These are phyloP conservation scores for Leptoteleia sp. DNA, from an alignment of 1,140 invertebrate species.

Conservation along the genomic window DNA sequence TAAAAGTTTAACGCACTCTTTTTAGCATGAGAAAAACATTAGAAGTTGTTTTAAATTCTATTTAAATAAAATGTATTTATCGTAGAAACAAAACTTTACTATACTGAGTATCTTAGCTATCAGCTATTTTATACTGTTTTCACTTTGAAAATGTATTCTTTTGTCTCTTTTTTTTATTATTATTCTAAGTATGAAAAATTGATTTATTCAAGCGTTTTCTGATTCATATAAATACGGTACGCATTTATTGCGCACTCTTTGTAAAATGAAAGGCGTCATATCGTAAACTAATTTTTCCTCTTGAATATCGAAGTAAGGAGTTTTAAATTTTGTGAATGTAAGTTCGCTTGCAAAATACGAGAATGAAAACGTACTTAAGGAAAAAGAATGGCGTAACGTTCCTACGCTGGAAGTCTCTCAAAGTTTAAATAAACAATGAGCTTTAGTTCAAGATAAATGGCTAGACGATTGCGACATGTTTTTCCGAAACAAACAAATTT, in stretches of 20 bases:
- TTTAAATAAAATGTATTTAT: too few relatives aligned
- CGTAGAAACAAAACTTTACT: too few relatives aligned
- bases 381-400: conserved; percentile 20
- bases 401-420: conserved; percentile 32
- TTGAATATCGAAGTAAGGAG: conserved; percentile 28
- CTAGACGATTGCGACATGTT: conserved; percentile 31
- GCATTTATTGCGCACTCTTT: background rate
- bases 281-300: conserved; percentile 24
- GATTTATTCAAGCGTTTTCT: too few relatives aligned
- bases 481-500: too few relatives aligned
- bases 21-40: background rate
- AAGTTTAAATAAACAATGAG: conserved; percentile 55
- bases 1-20: background rate
- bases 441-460: conserved; percentile 41
- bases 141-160: too few relatives aligned
- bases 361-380: conserved; percentile 15
- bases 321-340: conserved; percentile 33
- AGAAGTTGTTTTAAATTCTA: background rate
- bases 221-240: too few relatives aligned
- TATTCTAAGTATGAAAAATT: too few relatives aligned
- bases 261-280: conserved; percentile 13
- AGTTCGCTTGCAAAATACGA: conserved; percentile 27
- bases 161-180: too few relatives aligned
- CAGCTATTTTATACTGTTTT: too few relatives aligned
- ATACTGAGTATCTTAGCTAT: too few relatives aligned